Conservation (phyloP, 2,113 vertebrate genomes). For the Cynocephalus volans region DNA sequence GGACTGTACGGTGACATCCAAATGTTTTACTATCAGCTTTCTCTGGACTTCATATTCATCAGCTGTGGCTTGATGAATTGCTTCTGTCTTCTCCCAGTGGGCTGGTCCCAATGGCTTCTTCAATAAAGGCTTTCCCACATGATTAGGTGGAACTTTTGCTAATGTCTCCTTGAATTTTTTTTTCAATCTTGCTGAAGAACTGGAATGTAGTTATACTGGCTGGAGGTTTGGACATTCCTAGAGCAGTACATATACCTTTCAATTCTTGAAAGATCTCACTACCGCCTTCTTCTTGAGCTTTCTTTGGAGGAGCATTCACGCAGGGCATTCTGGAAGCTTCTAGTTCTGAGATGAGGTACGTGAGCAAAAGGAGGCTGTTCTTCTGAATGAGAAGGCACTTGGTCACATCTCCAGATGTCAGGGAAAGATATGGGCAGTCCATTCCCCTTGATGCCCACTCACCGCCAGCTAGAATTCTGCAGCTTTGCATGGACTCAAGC, state of each 20-base stretch:
- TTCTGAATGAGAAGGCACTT: slow-evolving; percentile 95
- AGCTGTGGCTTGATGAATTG: slow-evolving; percentile 96
- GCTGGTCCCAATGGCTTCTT: slow-evolving; percentile 96
- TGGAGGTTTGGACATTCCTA: slow-evolving; percentile 99
- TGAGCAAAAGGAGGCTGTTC: slow-evolving; percentile 97
- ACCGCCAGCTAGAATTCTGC: slow-evolving; percentile 98
- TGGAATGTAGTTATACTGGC: slow-evolving; percentile 99
- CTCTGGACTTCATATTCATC: slow-evolving; percentile 98
- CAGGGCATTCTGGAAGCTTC: slow-evolving; percentile 97
- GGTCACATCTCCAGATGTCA: slow-evolving; percentile 95
- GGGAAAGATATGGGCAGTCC: slow-evolving; percentile 94
- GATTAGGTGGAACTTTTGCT: slow-evolving; percentile 94
- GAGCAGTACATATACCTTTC: slow-evolving; percentile 97
- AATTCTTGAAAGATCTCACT: slow-evolving; percentile 97
- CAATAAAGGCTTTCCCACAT: slow-evolving; percentile 95
- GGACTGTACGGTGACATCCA: slow-evolving; percentile 98
- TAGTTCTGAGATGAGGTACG: slow-evolving; percentile 98
- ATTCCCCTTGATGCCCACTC: slow-evolving; percentile 97
- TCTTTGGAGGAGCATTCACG: slow-evolving; percentile 94
- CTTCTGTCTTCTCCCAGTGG: slow-evolving; percentile 99
- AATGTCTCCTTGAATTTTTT: slow-evolving; percentile 99
- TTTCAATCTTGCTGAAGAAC: slow-evolving; percentile 99
- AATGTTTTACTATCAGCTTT: slow-evolving; percentile 97
- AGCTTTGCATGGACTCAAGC: slow-evolving; percentile 93
- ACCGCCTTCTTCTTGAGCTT: slow-evolving; percentile 92